Conservation (phyloP, 2,797 vertebrate genomes). For the Dallia pectoralis region DNA sequence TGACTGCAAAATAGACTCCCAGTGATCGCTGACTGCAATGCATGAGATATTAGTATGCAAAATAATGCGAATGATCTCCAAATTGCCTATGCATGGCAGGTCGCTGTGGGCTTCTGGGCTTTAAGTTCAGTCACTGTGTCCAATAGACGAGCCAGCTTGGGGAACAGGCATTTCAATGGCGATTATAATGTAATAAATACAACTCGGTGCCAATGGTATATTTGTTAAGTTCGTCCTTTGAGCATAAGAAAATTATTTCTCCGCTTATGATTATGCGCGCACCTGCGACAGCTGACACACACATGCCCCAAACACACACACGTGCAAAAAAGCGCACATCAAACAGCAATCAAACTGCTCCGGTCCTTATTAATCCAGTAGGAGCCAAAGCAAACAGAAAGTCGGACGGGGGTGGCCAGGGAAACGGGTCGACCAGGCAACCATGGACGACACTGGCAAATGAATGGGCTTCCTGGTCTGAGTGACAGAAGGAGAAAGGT, state of each 20-base stretch:
- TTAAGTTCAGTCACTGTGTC: constrained; percentile 9
- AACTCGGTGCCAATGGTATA: not conserved
- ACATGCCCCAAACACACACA: not conserved
- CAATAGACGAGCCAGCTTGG: not conserved
- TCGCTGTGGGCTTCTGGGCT: constrained; percentile 5
- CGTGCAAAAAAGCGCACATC: constrained; percentile 21
- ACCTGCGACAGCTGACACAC: too few relatives aligned
- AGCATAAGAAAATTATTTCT: not conserved
- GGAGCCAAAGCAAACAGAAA: constrained; percentile 23
- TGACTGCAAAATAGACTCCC: constrained; percentile 55
- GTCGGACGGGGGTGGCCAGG: constrained; percentile 55
- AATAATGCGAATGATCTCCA: constrained; percentile 61
- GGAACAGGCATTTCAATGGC: not conserved
- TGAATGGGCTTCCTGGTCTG: constrained; percentile 4
- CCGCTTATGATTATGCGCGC: not conserved
- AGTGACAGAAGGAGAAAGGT: not conserved
- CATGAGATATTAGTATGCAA: constrained; percentile 60
- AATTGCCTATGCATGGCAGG: constrained; percentile 43
- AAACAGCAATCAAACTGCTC: constrained; percentile 13
- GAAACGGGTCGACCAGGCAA: constrained; percentile 56
- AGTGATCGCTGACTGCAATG: constrained; percentile 40
- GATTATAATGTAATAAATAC: constrained; percentile 10
- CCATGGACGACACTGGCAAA: constrained; percentile 54
- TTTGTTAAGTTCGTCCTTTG: constrained; percentile 8
- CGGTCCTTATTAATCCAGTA: constrained; percentile 23